phyloP scores from a whole-genome alignment of 1,140 invertebrate species.

The Leptinotarsa lineolata region DNA sequence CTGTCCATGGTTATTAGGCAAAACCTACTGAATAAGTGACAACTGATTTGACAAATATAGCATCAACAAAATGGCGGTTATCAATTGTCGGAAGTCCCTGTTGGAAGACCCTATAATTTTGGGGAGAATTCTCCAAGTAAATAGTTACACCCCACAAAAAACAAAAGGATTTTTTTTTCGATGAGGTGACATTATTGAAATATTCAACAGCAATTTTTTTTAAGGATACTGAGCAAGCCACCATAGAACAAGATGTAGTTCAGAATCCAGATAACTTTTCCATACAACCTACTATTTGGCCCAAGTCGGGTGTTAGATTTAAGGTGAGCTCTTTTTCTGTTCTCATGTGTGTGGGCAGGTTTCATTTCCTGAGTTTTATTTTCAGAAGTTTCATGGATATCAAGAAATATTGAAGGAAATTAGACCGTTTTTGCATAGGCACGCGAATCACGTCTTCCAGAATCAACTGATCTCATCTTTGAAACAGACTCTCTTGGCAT shows the following conservation, averaged over 20 bases:
- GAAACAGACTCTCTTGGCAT: slow-evolving; percentile 46
- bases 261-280: slow-evolving; percentile 24
- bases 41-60: too few relatives aligned
- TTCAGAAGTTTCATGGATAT: slow-evolving; percentile 4
- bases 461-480: slow-evolving; percentile 39
- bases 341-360: neutral
- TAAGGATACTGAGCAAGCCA: neutral
- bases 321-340: neutral
- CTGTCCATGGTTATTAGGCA: too few relatives aligned
- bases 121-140: too few relatives aligned
- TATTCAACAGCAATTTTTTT: too few relatives aligned
- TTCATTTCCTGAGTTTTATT: neutral
- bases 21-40: too few relatives aligned
- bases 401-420: slow-evolving; percentile 40
- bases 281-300: slow-evolving; percentile 40
- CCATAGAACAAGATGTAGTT: neutral
- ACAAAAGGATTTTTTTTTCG: too few relatives aligned
- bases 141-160: too few relatives aligned
- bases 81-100: too few relatives aligned
- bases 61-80: too few relatives aligned
- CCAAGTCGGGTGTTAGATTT: slow-evolving; percentile 5
- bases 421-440: slow-evolving; percentile 41
- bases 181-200: too few relatives aligned
- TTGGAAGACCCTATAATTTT: too few relatives aligned
- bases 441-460: slow-evolving; percentile 41